Percentiles rank a stretch among this genome's conserved stretches.
Conservation (phyloP, 2,113 vertebrate species). For the Chaetodon auriga region DNA sequence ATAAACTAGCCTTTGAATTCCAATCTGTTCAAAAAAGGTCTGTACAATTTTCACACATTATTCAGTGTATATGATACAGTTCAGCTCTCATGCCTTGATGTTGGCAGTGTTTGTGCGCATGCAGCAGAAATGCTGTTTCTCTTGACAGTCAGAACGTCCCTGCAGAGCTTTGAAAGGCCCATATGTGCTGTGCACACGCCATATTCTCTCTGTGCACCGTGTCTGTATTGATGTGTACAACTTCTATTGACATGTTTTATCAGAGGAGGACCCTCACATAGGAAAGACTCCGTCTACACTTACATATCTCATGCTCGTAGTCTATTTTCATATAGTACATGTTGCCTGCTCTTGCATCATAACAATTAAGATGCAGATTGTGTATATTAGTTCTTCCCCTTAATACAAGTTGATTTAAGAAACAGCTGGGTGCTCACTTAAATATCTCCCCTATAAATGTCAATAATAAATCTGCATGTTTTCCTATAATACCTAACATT, state of each 20-base stretch:
- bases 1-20: background rate
- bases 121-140: background rate
- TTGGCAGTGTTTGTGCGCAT: background rate
- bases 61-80: background rate
- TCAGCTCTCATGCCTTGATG: background rate
- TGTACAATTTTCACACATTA: background rate
- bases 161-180: background rate
- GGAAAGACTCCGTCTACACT: background rate
- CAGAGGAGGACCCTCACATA: background rate
- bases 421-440: conserved; percentile 15
- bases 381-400: background rate
- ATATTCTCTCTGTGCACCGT: background rate
- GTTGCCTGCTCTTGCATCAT: background rate
- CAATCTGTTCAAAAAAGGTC: background rate
- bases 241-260: background rate
- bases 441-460: background rate
- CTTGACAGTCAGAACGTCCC: background rate
- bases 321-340: background rate
- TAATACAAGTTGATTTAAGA: conserved; percentile 5
- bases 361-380: conserved; percentile 1
- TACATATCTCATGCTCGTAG: too few relatives aligned
- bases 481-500: background rate
- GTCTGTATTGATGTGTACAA: conserved; percentile 1
- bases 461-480: background rate
- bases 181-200: background rate